Conservation (phyloP, 2,797 vertebrate species). For the Paramormyrops hopkinsi region DNA sequence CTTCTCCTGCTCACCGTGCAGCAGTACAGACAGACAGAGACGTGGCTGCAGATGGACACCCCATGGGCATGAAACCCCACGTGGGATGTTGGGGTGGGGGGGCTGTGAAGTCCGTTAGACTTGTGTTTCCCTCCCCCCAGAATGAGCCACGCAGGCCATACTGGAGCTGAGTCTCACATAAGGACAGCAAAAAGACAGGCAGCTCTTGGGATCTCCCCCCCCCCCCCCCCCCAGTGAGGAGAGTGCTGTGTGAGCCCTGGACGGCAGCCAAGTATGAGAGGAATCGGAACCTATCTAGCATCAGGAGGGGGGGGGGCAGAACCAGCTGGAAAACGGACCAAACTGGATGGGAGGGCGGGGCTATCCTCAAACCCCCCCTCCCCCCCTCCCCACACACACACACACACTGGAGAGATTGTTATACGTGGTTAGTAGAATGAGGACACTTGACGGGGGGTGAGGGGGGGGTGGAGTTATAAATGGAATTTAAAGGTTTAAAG, state of each 20-base stretch:
- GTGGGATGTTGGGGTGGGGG: neutral
- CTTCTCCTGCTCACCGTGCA: neutral
- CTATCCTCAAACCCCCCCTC: neutral
- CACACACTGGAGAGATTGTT: neutral
- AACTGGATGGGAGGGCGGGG: neutral
- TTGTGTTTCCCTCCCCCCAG: neutral
- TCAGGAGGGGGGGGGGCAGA: neutral
- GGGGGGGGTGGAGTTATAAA: neutral
- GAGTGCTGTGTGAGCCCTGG: neutral
- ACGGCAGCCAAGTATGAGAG: neutral
- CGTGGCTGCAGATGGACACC: neutral
- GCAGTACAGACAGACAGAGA: neutral
- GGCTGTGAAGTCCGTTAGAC: neutral
- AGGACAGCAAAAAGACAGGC: neutral
- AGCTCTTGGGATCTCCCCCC: neutral
- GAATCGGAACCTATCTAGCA: neutral
- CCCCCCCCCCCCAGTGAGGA: neutral
- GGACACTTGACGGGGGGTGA: neutral
- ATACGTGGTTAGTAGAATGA: neutral
- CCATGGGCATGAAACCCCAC: neutral
- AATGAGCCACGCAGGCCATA: neutral
- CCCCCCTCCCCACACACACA: neutral
- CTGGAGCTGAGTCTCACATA: neutral
- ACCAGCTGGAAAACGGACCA: neutral
- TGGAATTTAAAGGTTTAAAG: neutral